Evolutionary conservation across 2,888 invertebrate species (phyloP), one percentile per base, ranked within the genome.

Genomic region (Sphinx pinastri): DNA sequence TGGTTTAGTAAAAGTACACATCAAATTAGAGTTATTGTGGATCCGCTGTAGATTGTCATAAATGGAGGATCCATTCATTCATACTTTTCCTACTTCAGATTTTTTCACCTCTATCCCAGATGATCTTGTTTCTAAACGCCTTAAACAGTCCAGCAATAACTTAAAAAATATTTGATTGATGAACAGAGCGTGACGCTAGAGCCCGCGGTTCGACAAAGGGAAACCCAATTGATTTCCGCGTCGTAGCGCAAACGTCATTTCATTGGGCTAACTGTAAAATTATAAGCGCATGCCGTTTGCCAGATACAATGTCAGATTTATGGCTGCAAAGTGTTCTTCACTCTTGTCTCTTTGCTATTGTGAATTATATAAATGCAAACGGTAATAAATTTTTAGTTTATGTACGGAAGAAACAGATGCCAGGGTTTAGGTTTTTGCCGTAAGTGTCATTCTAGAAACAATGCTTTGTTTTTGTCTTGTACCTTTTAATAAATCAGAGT

Each of bases 211-310:
- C 76, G 85, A 85, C 84, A 85, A 83, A 80, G 77, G 76, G 78
- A 79, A 80, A 79, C 82, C 77, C 86, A 89, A 92, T 91, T 90
- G 91, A 91, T 91, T 90, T 90, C 88, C 87, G 86, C 79, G 84
- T 88, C 81, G 84, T 82, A 72, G 81, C 83, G 81, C 84, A 79
- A 72, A 76, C 80, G 80, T 84, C 88, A 87, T 89, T 87, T 86
- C 88, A 89, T 91, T 85, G 81, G 79, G 76, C 80, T 84, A 81
- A 83, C 87, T 79, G 85, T 86, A 82, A 87, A 86, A 80, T 86
- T 85, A 86, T 66, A n/a, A 69, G 31, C n/a, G 13, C 19, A 49
- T 49, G 13, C 63, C 19, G 47, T 63, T 60, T 47, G 60, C 60
- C n/a, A 49, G 47, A 49, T 63, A 63, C 63, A 63, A 63, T 63